Base-by-base conservation (phyloP, 2,797 vertebrate genomes). In the Schizopygopsis malacanthus region DNA sequence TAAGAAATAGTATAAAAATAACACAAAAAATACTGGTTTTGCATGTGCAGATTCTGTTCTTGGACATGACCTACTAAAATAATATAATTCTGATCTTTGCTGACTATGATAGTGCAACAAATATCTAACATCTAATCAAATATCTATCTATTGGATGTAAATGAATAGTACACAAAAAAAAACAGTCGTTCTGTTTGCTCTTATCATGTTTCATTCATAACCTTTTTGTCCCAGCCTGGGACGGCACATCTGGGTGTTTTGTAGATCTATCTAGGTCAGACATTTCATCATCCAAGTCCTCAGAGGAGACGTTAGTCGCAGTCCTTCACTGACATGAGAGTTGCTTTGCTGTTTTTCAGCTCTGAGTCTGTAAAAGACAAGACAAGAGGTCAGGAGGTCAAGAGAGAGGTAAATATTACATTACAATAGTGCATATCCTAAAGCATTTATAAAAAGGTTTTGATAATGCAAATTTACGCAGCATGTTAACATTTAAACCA, bases 221-320 rank as follows among this genome's bases (percentile, higher is more conserved):
- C 50, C 65, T 70, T 79, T 79, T 84, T 83, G 47, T 45, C 75
- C 83, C 50, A 70, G 63, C 11, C 11, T 4, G 50, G 76, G 63
- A 70, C 6, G 4, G 72, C 59, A 77, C 61, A 77, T 77, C 82
- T 84, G 72, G 59, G 59, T 85, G 39, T 70, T 85, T 71, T 71
- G 83, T 85, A 79, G 65, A 84, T 84, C 63, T 79, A 84, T 84
- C 75, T 79, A 84, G 83, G 50, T 50, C 83, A 84, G 75, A 71
- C 50, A 59, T 71, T 85, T 85, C 83, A 71, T 85, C 65, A 85
- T 79, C 61, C 52, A 47, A 33, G 61, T 45, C 83, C 65, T 70
- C 75, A 33, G n/a, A 70, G 76, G 52, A 70, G 76, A 79, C 2
- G 7, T 79, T 45, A 59, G 61, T 45, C 15, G 3, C 28, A 65